Evolutionary conservation across 2,113 vertebrate genomes (phyloP).

Genomic region (Solea solea): DNA sequence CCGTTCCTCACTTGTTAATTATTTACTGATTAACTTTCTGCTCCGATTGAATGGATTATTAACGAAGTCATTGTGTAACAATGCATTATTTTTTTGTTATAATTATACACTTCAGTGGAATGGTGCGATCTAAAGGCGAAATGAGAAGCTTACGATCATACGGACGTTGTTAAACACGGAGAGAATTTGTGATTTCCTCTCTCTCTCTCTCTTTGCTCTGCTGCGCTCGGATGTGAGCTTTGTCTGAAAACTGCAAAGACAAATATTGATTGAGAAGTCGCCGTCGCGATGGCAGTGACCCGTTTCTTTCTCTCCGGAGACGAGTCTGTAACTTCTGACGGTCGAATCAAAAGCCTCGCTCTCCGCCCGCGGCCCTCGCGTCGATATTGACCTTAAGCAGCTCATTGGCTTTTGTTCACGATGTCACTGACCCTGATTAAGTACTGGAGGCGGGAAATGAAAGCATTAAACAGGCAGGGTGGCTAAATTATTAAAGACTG

Average conservation of each 20-base stretch:
- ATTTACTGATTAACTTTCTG: slow-evolving; percentile 42
- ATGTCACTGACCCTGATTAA: neutral
- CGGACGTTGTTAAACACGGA: neutral
- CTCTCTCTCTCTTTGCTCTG: neutral
- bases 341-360: slow-evolving; percentile 4
- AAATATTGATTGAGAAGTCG: neutral
- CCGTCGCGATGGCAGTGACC: neutral
- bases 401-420: neutral
- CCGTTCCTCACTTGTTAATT: slow-evolving; percentile 33
- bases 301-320: slow-evolving; percentile 4
- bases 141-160: neutral
- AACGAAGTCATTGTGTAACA: neutral
- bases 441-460: neutral
- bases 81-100: neutral
- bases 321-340: neutral
- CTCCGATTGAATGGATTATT: slow-evolving; percentile 24
- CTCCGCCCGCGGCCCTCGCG: neutral
- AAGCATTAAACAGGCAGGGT: neutral
- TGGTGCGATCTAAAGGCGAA: neutral
- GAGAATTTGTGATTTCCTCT: too few species aligned
- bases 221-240: neutral
- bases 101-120: neutral
- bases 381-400: neutral
- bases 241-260: neutral
- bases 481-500: neutral